A percentile compares a stretch with the other conserved stretches of the same genome.
Evolutionary conservation across 2,888 invertebrate species (phyloP).

Genomic region (Pandemis cinnamomeana): DNA sequence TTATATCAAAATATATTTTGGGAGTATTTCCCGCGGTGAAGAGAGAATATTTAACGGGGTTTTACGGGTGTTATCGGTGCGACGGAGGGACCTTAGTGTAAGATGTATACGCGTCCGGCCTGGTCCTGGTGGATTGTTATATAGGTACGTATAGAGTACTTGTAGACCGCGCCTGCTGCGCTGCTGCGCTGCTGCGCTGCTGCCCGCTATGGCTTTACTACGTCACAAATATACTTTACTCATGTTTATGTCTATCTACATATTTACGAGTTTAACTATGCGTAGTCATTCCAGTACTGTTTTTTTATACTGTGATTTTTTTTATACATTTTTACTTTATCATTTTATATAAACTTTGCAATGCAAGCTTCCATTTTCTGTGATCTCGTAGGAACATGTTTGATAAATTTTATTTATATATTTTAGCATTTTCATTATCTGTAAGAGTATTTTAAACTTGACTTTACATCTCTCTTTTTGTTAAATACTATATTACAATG

Average conservation of each 20-base stretch:
- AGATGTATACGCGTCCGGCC: slow-evolving; percentile 38
- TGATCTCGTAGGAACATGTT: slow-evolving; percentile 60
- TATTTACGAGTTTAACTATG: slow-evolving; percentile 15
- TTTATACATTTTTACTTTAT: slow-evolving; percentile 52
- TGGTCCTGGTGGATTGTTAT: slow-evolving; percentile 14
- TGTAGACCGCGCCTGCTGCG: background rate
- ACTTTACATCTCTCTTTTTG: slow-evolving; percentile 37
- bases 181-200: background rate
- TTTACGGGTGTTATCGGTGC: slow-evolving; percentile 35
- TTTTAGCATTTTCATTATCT: slow-evolving; percentile 29
- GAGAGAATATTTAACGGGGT: slow-evolving; percentile 14
- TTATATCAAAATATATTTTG: slow-evolving; percentile 33
- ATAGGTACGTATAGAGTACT: slow-evolving; percentile 10
- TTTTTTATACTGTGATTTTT: slow-evolving; percentile 62
- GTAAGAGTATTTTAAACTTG: slow-evolving; percentile 39
- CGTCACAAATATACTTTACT: slow-evolving; percentile 34
- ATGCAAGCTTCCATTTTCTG: slow-evolving; percentile 72
- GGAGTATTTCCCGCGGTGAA: slow-evolving; percentile 35
- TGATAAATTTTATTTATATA: slow-evolving; percentile 41
- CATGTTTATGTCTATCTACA: slow-evolving; percentile 18
- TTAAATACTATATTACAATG: slow-evolving; percentile 31
- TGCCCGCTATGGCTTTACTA: slow-evolving; percentile 26
- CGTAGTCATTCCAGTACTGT: slow-evolving; percentile 50
- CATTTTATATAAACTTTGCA: slow-evolving; percentile 54
- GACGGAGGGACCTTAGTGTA: slow-evolving; percentile 38